Conservation (phyloP, 1,140 invertebrate species). For the Agraylea sexmaculata region DNA sequence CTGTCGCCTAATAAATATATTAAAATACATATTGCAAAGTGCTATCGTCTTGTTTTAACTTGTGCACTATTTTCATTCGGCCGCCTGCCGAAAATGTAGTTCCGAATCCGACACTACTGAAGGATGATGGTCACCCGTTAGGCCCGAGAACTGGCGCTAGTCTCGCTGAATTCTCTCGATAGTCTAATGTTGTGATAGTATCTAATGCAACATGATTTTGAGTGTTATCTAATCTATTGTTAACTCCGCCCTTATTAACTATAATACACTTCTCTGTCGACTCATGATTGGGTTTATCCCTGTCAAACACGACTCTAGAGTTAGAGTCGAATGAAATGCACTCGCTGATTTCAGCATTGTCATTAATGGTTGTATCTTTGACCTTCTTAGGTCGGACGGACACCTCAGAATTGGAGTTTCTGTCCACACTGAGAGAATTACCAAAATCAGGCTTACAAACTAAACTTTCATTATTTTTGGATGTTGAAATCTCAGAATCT, state of each 20-base stretch:
- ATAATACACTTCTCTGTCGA: conserved; percentile 9
- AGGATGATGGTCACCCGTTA: conserved; percentile 13
- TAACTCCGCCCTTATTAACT: conserved; percentile 2
- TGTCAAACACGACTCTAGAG: conserved; percentile 5
- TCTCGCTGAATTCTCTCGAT: conserved; percentile 17
- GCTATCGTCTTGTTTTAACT: conserved; percentile 6
- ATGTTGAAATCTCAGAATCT: not conserved
- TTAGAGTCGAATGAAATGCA: conserved; percentile 13
- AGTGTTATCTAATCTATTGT: conserved; percentile 11
- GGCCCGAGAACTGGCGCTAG: conserved; percentile 18
- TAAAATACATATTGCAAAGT: not conserved
- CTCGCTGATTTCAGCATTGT: conserved; percentile 8
- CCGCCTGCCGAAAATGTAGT: conserved; percentile 10
- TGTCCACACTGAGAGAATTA: conserved; percentile 10
- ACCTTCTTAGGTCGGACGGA: conserved; percentile 16
- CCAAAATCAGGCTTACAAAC: not conserved
- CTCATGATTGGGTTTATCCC: conserved; percentile 11
- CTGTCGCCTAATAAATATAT: not conserved
- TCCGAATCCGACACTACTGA: conserved; percentile 7
- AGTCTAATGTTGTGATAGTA: conserved; percentile 12
- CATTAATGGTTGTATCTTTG: conserved; percentile 13
- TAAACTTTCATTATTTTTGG: not conserved
- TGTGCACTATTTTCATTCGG: conserved; percentile 5
- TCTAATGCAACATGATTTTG: conserved; percentile 14
- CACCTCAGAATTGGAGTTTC: conserved; percentile 20